Conservation (phyloP, 2,797 vertebrate species). For the Gallinago stenura region DNA sequence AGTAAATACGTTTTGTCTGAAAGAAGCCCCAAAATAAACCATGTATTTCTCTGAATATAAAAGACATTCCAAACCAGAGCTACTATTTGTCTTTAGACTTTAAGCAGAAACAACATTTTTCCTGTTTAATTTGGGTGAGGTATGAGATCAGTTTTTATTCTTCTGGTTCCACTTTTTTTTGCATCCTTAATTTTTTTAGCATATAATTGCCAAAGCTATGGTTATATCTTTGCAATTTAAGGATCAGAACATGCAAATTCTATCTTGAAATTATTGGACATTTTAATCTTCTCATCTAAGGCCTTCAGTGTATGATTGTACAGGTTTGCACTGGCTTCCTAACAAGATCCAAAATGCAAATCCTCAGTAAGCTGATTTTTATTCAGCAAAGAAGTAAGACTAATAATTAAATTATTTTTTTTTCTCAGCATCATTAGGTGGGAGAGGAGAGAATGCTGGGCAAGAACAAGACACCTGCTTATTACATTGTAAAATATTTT, state of each 20-base stretch:
- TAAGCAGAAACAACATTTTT: neutral
- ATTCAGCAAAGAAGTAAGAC: neutral
- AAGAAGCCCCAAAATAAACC: neutral
- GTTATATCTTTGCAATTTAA: neutral
- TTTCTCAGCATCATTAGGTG: neutral
- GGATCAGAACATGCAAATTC: neutral
- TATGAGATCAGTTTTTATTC: neutral
- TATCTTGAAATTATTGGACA: neutral
- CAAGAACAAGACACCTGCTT: neutral
- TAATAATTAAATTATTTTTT: neutral
- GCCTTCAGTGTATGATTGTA: neutral
- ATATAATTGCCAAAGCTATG: neutral
- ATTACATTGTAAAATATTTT: neutral
- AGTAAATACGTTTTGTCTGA: neutral
- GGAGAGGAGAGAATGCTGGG: neutral
- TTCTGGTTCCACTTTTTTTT: neutral
- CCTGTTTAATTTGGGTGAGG: neutral
- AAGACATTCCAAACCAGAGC: neutral
- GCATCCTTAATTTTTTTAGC: neutral
- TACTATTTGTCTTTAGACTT: neutral
- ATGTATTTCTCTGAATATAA: neutral
- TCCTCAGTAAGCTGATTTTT: neutral
- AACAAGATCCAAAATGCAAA: constrained; percentile 13
- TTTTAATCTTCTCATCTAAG: constrained; percentile 16
- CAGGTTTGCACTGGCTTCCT: neutral